Percentiles rank a stretch among this genome's conserved stretches.
Evolutionary conservation across 2,113 vertebrate species (phyloP).

Genomic region (Hirundichthys speculiger): DNA sequence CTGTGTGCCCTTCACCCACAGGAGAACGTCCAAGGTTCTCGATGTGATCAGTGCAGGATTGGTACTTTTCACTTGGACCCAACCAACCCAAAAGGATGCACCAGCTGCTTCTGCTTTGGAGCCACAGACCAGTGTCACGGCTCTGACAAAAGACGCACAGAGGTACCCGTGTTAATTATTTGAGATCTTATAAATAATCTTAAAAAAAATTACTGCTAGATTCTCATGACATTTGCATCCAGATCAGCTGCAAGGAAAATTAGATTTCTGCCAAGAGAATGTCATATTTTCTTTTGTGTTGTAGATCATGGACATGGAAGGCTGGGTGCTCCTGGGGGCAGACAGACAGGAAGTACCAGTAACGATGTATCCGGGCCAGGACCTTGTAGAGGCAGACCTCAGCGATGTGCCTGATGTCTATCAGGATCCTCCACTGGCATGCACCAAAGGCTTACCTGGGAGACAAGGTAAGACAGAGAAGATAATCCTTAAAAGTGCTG

Average conservation of each 20-base stretch:
- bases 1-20: conserved; percentile 46
- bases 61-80: conserved; percentile 93
- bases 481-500: neutral
- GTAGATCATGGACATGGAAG: conserved; percentile 89
- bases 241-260: no score
- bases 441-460: conserved; percentile 89
- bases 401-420: conserved; percentile 82
- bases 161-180: conserved; percentile 77
- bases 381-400: conserved; percentile 86
- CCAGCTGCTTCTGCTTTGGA: conserved; percentile 97
- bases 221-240: neutral
- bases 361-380: conserved; percentile 62
- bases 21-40: conserved; percentile 92
- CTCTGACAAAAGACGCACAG: conserved; percentile 79
- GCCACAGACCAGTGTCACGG: conserved; percentile 92
- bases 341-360: conserved; percentile 88
- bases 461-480: conserved; percentile 79
- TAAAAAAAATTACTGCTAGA: no score
- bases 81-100: conserved; percentile 94
- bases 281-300: neutral
- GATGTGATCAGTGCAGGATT: conserved; percentile 91
- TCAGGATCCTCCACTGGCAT: conserved; percentile 95
- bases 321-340: conserved; percentile 87
- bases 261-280: no score
- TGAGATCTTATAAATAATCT: neutral